Conservation (phyloP, 2,888 invertebrate genomes). For the Iselma pallidipennis region DNA sequence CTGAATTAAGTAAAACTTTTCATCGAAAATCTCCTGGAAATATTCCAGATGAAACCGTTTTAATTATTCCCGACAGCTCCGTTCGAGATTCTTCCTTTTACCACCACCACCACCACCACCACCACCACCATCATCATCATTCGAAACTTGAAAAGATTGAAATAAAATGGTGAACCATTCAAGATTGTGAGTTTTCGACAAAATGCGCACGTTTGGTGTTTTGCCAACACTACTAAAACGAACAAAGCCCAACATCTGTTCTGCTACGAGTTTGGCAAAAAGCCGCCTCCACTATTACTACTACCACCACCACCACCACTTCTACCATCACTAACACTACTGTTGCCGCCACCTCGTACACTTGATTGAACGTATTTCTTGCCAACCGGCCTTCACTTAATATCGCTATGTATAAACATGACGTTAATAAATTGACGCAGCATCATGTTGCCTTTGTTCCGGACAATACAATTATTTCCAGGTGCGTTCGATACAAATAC, state of each 20-base stretch:
- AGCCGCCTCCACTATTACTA: conserved; percentile 20
- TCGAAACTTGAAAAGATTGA: background rate
- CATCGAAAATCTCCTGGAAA: conserved; percentile 29
- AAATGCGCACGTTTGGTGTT: background rate
- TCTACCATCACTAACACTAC: conserved; percentile 13
- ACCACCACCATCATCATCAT: background rate
- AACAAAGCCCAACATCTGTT: conserved; percentile 27
- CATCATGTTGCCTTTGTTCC: conserved; percentile 4
- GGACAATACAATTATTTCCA: background rate
- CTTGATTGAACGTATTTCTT: conserved; percentile 34
- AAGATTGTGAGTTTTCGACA: background rate
- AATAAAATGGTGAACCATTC: background rate
- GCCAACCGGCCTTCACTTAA: conserved; percentile 24
- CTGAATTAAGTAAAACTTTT: conserved; percentile 37
- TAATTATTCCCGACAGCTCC: conserved; percentile 40
- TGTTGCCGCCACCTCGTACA: background rate
- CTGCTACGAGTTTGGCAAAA: conserved; percentile 29
- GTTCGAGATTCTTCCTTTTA: background rate
- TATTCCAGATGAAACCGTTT: conserved; percentile 40
- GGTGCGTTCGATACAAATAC: too few relatives aligned
- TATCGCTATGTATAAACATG: conserved; percentile 33
- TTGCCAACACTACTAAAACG: background rate
- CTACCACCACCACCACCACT: background rate
- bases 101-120: background rate
- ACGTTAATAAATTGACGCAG: conserved; percentile 31